These are phyloP conservation scores for Coreoperca whiteheadi DNA, from an alignment of 2,113 vertebrate genomes.

Conservation along the genomic window DNA sequence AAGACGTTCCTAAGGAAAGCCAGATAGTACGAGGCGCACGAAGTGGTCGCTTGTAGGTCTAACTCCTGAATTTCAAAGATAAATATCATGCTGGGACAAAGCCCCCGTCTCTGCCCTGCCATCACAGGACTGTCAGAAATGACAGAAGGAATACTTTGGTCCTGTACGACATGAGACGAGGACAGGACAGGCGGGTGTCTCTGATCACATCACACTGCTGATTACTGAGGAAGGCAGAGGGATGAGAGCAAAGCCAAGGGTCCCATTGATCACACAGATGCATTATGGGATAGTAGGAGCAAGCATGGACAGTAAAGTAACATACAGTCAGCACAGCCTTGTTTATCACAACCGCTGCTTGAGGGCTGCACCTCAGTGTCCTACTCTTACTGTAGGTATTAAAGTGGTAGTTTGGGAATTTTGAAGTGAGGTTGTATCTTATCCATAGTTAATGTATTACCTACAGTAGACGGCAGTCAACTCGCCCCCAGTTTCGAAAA, in stretches of 20 bases:
- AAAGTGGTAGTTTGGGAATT: no score
- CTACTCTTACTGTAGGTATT: neutral
- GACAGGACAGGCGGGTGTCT: conserved; percentile 57
- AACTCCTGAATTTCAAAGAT: conserved; percentile 72
- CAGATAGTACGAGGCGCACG: conserved; percentile 45
- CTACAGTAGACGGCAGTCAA: no score
- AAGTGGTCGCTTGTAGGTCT: conserved; percentile 42
- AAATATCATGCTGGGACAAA: conserved; percentile 65
- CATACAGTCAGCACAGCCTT: conserved; percentile 16
- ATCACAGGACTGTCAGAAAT: conserved; percentile 67
- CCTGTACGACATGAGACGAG: conserved; percentile 48
- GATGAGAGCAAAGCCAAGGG: conserved; percentile 55
- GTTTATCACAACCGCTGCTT: conserved; percentile 29
- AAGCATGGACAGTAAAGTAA: conserved; percentile 26
- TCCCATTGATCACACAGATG: conserved; percentile 64
- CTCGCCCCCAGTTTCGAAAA: no score
- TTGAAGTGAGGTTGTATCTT: no score
- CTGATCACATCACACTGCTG: conserved; percentile 68
- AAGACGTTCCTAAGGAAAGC: conserved; percentile 48
- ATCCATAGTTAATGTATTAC: no score
- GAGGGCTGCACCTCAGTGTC: neutral
- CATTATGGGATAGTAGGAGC: conserved; percentile 53
- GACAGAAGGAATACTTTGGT: conserved; percentile 69
- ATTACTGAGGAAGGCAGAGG: conserved; percentile 62
- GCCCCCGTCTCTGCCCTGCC: conserved; percentile 42